Conservation (phyloP, 2,113 vertebrate species). For the Centropus bengalensis region DNA sequence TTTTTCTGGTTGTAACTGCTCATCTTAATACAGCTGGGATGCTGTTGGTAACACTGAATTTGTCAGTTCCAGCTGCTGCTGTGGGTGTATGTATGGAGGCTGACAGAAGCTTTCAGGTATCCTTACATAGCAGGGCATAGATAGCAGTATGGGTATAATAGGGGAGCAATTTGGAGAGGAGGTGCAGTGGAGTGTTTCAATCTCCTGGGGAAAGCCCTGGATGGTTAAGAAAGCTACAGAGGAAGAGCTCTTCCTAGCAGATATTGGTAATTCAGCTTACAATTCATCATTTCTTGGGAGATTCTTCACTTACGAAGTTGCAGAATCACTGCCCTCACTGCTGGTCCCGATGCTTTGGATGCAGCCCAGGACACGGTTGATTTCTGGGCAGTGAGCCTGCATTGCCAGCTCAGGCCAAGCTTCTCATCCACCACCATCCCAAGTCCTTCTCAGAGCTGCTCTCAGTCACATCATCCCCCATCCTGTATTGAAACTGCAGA, state of each 20-base stretch:
- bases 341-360: no score
- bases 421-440: no score
- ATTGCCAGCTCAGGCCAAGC: no score
- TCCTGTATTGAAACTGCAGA: no score
- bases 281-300: rapidly evolving
- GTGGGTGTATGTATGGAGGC: neutral
- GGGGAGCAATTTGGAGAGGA: neutral
- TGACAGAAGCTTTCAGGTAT: neutral
- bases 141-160: neutral
- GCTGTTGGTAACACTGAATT: neutral
- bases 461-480: no score
- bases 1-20: neutral
- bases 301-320: neutral
- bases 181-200: neutral
- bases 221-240: neutral
- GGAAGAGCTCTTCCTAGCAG: neutral
- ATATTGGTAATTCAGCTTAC: neutral
- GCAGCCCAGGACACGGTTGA: no score
- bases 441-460: no score
- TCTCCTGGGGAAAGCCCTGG: neutral
- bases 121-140: neutral
- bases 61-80: neutral
- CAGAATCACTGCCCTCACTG: no score
- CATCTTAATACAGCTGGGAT: neutral
- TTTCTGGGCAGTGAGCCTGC: no score